Evolutionary conservation across 2,113 vertebrate genomes (phyloP).

Genomic region (Nycticebus coucang): DNA sequence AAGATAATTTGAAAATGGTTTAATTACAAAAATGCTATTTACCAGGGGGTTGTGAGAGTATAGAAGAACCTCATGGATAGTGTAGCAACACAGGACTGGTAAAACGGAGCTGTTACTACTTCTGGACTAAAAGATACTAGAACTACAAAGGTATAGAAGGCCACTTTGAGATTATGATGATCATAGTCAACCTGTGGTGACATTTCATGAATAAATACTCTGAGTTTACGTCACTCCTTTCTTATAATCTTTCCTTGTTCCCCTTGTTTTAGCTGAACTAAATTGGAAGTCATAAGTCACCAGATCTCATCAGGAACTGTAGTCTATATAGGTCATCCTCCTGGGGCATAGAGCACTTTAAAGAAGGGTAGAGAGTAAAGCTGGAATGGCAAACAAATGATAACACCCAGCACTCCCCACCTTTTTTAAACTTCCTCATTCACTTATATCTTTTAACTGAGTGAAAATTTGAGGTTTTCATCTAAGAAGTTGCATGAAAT

Average conservation of each 20-base stretch:
- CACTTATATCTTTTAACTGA: neutral
- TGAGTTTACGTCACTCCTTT: neutral
- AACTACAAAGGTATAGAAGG: neutral
- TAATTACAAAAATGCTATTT: slow-evolving; percentile 1
- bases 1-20: neutral
- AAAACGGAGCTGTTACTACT: neutral
- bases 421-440: neutral
- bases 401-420: neutral
- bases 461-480: neutral
- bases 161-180: neutral
- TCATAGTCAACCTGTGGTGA: neutral
- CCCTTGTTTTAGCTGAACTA: neutral
- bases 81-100: neutral
- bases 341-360: neutral
- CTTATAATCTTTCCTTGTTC: neutral
- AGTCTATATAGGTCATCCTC: neutral
- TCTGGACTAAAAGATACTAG: neutral
- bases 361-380: neutral
- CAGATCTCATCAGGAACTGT: neutral
- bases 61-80: neutral
- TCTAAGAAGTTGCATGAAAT: neutral
- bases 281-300: neutral
- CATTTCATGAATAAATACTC: neutral
- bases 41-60: neutral
- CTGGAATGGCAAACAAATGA: neutral